Base-by-base conservation (phyloP, 2,113 vertebrate species). In the Zootoca vivipara region DNA sequence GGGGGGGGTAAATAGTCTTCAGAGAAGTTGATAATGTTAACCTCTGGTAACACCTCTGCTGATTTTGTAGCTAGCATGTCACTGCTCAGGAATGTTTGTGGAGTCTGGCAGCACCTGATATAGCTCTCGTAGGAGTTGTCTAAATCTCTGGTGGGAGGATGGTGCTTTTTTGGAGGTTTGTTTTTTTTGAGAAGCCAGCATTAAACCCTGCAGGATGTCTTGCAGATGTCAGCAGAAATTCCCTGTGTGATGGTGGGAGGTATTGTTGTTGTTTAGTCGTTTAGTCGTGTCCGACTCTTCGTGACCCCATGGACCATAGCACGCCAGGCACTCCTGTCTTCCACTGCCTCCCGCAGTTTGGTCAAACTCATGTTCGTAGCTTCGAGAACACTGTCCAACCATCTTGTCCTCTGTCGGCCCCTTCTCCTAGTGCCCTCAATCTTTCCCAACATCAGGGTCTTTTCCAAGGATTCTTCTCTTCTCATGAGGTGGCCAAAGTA, bases 31-130 rank as follows among this genome's bases (percentile, higher is more conserved):
- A 40, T 81, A 35, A 12, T 24, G 38, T 56, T 58, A 56, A 26
- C 30, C 4, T 82, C 62, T 74, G 40, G 13, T 75, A 80, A 69
- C 18, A 75, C 78, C 56, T 85, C 72, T 42, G 12, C 64, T 40
- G 78, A 86, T 77, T 52, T 13, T 67, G 30, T 18, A 52, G 72
- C 10, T 20, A 64, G 52, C 67, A 65, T 56, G 69, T 89, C 88
- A 82, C 12, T 38, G 30, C 40, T 81, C 56, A 82, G 85, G 90
- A 87, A 91, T 42, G 28, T 83, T 84, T 90, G 10, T 52, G 15
- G 5, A 82, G 65, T 3, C 70, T 93, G 82, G 26, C 72, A 90
- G 86, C 75, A 65, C 13, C 1, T 69, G 40, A 38, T 5, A 46
- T 52, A 74, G 33, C 3, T 85, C 52, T 7, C 5, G 0, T 84